Evolutionary conservation across 1,140 invertebrate species (phyloP).

Genomic region (Acromyrmex charruanus): DNA sequence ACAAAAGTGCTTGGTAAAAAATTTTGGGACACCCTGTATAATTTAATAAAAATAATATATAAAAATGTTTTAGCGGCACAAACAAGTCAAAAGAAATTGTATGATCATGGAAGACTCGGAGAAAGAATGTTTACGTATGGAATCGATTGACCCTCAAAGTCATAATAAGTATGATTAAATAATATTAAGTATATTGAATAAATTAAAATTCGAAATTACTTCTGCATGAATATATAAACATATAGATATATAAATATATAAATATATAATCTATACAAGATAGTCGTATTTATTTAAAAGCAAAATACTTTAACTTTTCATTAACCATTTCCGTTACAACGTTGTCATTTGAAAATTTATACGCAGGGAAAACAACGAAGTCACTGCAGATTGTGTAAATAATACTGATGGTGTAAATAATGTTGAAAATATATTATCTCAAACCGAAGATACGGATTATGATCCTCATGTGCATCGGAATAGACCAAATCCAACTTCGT

Average conservation of each 20-base stretch:
- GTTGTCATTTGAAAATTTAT: slow-evolving; percentile 50
- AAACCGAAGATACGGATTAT: slow-evolving; percentile 82
- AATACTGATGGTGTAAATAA: slow-evolving; percentile 18
- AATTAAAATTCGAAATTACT: neutral
- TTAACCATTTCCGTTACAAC: neutral
- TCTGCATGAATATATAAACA: neutral
- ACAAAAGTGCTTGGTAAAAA: no score
- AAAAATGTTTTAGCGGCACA: slow-evolving; percentile 33
- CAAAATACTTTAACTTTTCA: neutral
- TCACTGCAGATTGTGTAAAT: slow-evolving; percentile 50
- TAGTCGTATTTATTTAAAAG: neutral
- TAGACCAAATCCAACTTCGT: slow-evolving; percentile 91
- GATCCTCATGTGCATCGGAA: slow-evolving; percentile 89
- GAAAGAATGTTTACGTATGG: slow-evolving; percentile 80
- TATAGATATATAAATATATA: neutral
- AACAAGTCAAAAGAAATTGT: neutral
- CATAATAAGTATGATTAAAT: slow-evolving; percentile 77
- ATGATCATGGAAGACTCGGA: slow-evolving; percentile 77
- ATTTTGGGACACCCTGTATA: neutral
- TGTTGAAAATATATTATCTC: neutral
- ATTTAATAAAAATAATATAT: neutral
- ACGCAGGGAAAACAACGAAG: slow-evolving; percentile 66
- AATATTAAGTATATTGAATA: neutral
- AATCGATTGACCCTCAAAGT: slow-evolving; percentile 73
- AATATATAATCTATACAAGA: neutral